Conservation (phyloP, 2,113 vertebrate species). For the Morone chrysops region DNA sequence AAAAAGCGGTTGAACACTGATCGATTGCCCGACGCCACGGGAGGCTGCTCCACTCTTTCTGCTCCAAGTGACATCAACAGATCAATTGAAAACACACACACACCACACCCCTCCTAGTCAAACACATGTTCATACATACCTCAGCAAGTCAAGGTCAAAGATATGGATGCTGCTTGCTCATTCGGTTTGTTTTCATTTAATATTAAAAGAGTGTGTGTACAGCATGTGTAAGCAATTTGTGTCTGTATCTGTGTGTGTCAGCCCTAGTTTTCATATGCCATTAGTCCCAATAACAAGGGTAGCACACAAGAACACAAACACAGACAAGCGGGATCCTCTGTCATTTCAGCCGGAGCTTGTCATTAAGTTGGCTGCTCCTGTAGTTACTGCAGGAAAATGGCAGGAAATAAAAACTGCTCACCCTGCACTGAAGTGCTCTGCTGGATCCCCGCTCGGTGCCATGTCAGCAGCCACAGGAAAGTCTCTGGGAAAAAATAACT, state of each 20-base stretch:
- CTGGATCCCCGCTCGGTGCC: constrained; percentile 28
- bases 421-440: constrained; percentile 11
- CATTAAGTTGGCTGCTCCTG: constrained; percentile 45
- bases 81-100: constrained; percentile 63
- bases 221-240: neutral
- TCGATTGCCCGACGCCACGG: constrained; percentile 33
- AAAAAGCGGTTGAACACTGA: constrained; percentile 27
- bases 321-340: constrained; percentile 18
- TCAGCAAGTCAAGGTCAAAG: constrained; percentile 69
- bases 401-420: constrained; percentile 50
- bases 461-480: constrained; percentile 41
- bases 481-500: constrained; percentile 29
- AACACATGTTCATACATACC: constrained; percentile 9
- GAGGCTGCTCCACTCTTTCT: constrained; percentile 31
- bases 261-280: constrained; percentile 35
- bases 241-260: constrained; percentile 10
- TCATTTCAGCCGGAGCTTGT: constrained; percentile 55
- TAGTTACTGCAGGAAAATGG: constrained; percentile 47
- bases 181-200: constrained; percentile 18
- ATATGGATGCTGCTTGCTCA: neutral
- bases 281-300: constrained; percentile 39
- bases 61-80: constrained; percentile 58
- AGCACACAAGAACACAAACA: constrained; percentile 43
- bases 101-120: neutral
- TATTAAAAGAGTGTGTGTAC: neutral